Evolutionary conservation across 2,113 vertebrate genomes (phyloP).

Genomic region (Phocoena sinus): DNA sequence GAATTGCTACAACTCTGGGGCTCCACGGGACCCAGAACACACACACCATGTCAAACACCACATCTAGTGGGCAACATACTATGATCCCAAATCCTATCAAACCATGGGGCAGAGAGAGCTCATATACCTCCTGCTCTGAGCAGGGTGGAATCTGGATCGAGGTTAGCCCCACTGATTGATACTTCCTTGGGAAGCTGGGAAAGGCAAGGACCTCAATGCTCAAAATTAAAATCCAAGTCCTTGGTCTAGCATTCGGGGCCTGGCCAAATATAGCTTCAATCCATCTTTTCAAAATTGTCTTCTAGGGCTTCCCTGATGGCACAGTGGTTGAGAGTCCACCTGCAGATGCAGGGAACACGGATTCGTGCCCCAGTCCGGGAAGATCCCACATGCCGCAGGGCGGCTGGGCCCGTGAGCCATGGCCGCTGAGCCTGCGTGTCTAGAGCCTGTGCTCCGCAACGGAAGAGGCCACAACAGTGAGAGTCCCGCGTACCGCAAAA

Average conservation of each 20-base stretch:
- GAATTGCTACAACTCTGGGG: background rate
- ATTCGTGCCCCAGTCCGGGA: too few species aligned
- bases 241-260: background rate
- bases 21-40: background rate
- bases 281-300: background rate
- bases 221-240: background rate
- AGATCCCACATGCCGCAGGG: too few species aligned
- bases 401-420: too few species aligned
- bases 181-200: background rate
- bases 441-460: too few species aligned
- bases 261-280: background rate
- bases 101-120: background rate
- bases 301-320: background rate
- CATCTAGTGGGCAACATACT: background rate
- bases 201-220: background rate
- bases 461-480: too few species aligned
- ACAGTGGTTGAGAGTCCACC: rapidly evolving
- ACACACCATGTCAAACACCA: background rate
- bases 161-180: rapidly evolving
- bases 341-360: too few species aligned
- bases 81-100: too few species aligned
- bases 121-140: background rate
- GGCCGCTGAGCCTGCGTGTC: too few species aligned
- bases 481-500: too few species aligned
- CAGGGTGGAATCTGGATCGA: too few species aligned